Evolutionary conservation across 2,797 vertebrate genomes (phyloP), one percentile per base, ranked within the genome.

Genomic region (Austrolebias charrua): DNA sequence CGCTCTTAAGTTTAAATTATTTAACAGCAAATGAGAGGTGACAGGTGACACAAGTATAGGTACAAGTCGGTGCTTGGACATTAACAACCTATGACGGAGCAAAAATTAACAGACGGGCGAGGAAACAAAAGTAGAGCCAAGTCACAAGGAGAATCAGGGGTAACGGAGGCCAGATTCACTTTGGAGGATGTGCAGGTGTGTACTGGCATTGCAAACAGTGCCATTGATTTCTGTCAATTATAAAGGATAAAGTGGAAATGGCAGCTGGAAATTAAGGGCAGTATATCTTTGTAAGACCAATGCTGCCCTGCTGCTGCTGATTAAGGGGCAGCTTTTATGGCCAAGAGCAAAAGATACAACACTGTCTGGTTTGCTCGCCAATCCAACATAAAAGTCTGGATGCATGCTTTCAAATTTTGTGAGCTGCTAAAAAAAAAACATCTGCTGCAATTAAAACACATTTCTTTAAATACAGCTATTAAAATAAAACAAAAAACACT

Each of bases 1-100:
- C 35, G 77, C 76, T 85, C 75, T 79, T 70, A 48, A 64, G 74
- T 65, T 81, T 91, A 59, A 88, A 90, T 90, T 86, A 91, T 90
- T 89, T 66, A 90, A 68, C 57, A 71, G 75, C 54, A 81, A 89
- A 88, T 56, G 69, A 82, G 79, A 87, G 66, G 84, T 82, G 86
- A 78, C 82, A 85, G 84, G 80, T 84, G 83, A 87, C 84, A 88
- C 68, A 75, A 85, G 72, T 56, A 66, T 58, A n/a, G n/a, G n/a
- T n/a, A n/a, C n/a, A 68, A 73, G 65, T 63, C 72, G 6, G 73
- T 35, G 70, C 56, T 33, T 75, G 69, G 79, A 89, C 61, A 24
- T 69, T 86, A 81, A 87, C 73, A 76, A 69, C 64, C 80, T 70
- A 47, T 64, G 86, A 84, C 50, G n/a, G 76, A 63, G 75, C 7